Conservation (phyloP, 2,797 vertebrate genomes). For the Mycteria americana region DNA sequence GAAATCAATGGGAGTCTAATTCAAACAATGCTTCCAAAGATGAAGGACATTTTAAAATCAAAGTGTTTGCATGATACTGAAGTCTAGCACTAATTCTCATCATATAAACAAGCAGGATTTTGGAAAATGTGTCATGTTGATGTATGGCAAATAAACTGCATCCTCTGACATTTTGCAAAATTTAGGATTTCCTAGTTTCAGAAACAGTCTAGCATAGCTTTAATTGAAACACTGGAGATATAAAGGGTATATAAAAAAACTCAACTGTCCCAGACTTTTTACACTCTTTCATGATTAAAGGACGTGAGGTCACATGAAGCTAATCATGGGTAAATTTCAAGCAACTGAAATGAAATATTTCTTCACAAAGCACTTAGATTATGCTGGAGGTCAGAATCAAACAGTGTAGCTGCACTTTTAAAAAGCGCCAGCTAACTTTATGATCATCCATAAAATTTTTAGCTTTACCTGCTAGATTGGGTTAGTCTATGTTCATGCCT, state of each 20-base stretch:
- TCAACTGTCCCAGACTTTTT: neutral
- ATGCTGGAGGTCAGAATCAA: slow-evolving; percentile 31
- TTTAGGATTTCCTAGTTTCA: neutral
- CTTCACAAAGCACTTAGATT: neutral
- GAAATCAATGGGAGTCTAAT: neutral
- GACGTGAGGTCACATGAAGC: neutral
- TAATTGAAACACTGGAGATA: neutral
- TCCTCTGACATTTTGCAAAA: neutral
- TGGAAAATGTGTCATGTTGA: neutral
- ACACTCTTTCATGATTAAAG: slow-evolving; percentile 17
- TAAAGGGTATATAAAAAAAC: neutral
- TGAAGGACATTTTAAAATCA: neutral
- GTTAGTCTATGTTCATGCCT: neutral
- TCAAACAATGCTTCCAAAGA: neutral
- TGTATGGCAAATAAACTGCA: neutral
- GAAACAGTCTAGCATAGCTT: neutral
- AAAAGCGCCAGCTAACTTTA: neutral
- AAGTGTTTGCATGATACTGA: neutral
- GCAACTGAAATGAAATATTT: slow-evolving; percentile 48
- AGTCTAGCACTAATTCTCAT: neutral
- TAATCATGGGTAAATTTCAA: slow-evolving; percentile 36
- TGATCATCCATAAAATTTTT: slow-evolving; percentile 21
- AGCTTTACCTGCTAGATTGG: neutral
- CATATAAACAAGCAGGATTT: neutral
- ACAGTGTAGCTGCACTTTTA: neutral